Conservation (phyloP, 2,113 vertebrate species). For the Sinocyclocheilus anshuiensis region DNA sequence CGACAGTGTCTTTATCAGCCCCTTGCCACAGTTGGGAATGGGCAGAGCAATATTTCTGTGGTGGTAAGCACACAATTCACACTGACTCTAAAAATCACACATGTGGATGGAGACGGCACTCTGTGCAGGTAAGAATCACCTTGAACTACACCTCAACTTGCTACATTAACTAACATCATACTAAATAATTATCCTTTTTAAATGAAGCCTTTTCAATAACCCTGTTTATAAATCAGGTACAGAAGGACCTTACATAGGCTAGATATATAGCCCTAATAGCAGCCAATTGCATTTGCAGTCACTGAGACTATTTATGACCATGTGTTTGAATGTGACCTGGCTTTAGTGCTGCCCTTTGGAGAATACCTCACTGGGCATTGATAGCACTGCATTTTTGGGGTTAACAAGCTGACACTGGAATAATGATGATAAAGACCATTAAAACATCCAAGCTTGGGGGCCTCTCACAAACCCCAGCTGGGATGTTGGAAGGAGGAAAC, state of each 20-base stretch:
- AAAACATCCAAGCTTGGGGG: constrained; percentile 60
- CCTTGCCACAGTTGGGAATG: constrained; percentile 60
- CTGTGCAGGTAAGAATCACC: constrained; percentile 68
- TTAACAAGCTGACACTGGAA: constrained; percentile 77
- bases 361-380: constrained; percentile 56
- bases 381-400: constrained; percentile 64
- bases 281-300: constrained; percentile 65
- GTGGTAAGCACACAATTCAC: constrained; percentile 71
- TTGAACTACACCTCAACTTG: background rate
- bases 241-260: constrained; percentile 41
- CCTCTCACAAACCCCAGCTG: constrained; percentile 49
- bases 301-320: constrained; percentile 68
- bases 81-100: constrained; percentile 65
- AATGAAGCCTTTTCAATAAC: background rate
- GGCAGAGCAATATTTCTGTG: constrained; percentile 63
- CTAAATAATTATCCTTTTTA: background rate
- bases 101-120: constrained; percentile 52
- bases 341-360: constrained; percentile 69
- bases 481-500: constrained; percentile 51
- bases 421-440: constrained; percentile 73
- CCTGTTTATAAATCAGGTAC: background rate
- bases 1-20: constrained; percentile 73
- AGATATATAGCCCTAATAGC: constrained; percentile 64
- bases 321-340: constrained; percentile 67
- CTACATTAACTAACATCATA: background rate